Evolutionary conservation across 2,888 invertebrate species (phyloP).

Genomic region (Mamestra brassicae): DNA sequence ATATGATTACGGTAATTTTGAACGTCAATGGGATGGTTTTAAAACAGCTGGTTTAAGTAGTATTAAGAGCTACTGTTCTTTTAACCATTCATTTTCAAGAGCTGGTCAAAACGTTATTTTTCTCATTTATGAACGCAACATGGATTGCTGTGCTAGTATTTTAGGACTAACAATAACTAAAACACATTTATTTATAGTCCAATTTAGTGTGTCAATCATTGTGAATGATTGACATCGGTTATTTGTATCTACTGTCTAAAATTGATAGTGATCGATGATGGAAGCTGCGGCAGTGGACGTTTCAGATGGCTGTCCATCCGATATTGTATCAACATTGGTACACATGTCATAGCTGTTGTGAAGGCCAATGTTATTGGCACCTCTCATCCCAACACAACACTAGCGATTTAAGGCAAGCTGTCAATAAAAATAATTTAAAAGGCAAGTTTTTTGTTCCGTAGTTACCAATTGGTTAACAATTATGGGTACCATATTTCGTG

Average conservation of each 20-base stretch:
- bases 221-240: constrained; percentile 36
- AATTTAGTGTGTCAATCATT: constrained; percentile 41
- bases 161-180: not conserved
- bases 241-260: constrained; percentile 27
- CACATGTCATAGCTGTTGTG: not conserved
- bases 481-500: too few relatives aligned
- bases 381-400: not conserved
- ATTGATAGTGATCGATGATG: constrained; percentile 36
- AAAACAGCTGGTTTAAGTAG: not conserved
- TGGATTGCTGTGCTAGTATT: not conserved
- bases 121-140: not conserved
- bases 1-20: too few relatives aligned
- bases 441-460: too few relatives aligned
- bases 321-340: constrained; percentile 10
- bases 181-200: not conserved
- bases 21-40: too few relatives aligned
- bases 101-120: not conserved
- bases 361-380: not conserved
- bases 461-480: too few relatives aligned
- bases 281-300: constrained; percentile 16
- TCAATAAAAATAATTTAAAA: not conserved
- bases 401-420: not conserved
- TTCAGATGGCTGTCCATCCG: not conserved
- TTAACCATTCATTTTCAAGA: not conserved
- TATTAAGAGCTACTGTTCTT: not conserved